These are phyloP conservation scores for Solea senegalensis DNA, from an alignment of 2,113 vertebrate genomes.

Conservation along the genomic window DNA sequence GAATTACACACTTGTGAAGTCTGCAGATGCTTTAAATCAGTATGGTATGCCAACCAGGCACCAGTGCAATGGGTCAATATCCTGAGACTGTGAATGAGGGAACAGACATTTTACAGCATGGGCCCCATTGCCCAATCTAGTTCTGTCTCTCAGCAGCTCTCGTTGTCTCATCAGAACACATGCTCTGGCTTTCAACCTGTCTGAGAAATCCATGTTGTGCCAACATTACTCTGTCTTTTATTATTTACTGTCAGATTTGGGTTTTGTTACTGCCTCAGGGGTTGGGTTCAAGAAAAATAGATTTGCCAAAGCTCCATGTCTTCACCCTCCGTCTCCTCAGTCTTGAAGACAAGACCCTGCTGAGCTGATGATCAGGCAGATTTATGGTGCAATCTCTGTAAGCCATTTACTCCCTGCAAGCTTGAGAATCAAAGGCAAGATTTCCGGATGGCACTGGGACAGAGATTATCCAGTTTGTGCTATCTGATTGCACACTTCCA, in stretches of 20 bases:
- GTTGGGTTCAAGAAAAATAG: constrained; percentile 46
- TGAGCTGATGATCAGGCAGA: constrained; percentile 70
- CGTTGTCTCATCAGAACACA: constrained; percentile 42
- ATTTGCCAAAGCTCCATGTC: constrained; percentile 47
- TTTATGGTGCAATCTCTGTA: constrained; percentile 74
- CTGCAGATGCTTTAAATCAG: constrained; percentile 62
- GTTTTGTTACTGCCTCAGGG: constrained; percentile 48
- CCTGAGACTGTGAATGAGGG: constrained; percentile 1
- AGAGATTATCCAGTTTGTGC: constrained; percentile 78
- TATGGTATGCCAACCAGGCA: constrained; percentile 43
- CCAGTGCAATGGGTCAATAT: constrained; percentile 19
- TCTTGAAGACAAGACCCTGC: constrained; percentile 57
- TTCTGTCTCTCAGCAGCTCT: constrained; percentile 19
- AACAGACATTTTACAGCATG: constrained; percentile 15
- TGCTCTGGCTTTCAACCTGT: constrained; percentile 50
- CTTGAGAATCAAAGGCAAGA: constrained; percentile 77
- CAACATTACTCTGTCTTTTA: constrained; percentile 56
- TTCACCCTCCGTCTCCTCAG: constrained; percentile 37
- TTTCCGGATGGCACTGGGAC: constrained; percentile 76
- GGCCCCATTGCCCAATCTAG: constrained; percentile 4
- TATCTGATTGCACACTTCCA: constrained; percentile 80
- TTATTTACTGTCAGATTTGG: constrained; percentile 54
- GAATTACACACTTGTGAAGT: constrained; percentile 45
- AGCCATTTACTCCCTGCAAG: constrained; percentile 76
- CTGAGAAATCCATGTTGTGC: constrained; percentile 40